Evolutionary conservation across 2,113 vertebrate species (phyloP), one percentile per base, ranked within the genome.

Genomic region (Xyliphius kryptos): DNA sequence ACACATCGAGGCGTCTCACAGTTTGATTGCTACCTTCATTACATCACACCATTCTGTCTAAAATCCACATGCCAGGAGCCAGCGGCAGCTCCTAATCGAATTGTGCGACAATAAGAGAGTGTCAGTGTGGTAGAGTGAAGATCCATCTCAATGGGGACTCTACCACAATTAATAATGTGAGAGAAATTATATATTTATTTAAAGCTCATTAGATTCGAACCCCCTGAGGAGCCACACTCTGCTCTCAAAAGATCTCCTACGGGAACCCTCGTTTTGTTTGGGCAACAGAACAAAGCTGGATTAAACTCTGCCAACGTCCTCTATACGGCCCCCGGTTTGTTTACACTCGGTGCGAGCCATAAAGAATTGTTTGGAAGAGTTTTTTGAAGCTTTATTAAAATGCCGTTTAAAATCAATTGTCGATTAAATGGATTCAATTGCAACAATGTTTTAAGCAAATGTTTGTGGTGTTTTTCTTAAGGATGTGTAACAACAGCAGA

Each of bases 141-240:
- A 68, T 60, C 61, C 73, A 58, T 70, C 79, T 71, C 79, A 19
- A 73, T 26, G 17, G 79, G 73, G 73, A 64, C 70, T 68, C 15
- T 46, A 61, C 17, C 75, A 67, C 79, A 82, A 81, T 83, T 83
- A 88, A 86, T 80, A 74, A 81, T 77, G 75, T 76, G 75, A 74
- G 75, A 73, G n/a, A 75, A 63, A 71, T 83, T 83, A 81, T 84
- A 82, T 83, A 84, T 85, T 87, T 85, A 85, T 86, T 83, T 82
- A 74, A 55, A 47, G 78, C 78, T 86, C 81, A 85, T 85, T 85
- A 83, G 76, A 75, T 82, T 79, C 75, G 67, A 76, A 56, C 65
- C 72, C 79, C 73, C 81, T 5, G 71, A 76, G 77, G 81, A 72
- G 69, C 60, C 61, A 40, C 75, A 77, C 77, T 69, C 75, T 73